Evolutionary conservation across 2,888 invertebrate genomes (phyloP).

Genomic region (Dorcus parallelipipedus): DNA sequence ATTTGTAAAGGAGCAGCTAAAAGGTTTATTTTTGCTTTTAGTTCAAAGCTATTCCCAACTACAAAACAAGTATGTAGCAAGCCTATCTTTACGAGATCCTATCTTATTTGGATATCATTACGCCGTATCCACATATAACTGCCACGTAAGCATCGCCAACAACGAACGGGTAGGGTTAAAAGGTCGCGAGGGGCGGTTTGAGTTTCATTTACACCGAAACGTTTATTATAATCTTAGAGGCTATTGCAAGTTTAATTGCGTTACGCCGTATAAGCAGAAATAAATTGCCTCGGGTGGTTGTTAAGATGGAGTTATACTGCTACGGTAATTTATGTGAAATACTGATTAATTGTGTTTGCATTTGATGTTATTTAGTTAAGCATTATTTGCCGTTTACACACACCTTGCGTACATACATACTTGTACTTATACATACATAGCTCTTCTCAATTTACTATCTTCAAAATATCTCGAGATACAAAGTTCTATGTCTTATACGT

Average conservation of each 20-base stretch:
- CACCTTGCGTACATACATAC: background rate
- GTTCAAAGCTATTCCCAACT: no score
- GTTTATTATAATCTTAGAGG: conserved; percentile 1
- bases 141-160: background rate
- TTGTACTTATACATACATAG: no score
- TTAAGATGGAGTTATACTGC: background rate
- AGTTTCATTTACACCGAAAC: conserved; percentile 1
- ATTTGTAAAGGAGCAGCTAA: no score
- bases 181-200: background rate
- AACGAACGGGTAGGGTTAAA: background rate
- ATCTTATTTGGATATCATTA: background rate
- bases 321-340: background rate
- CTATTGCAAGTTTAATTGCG: conserved; percentile 1
- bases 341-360: background rate
- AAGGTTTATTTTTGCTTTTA: no score
- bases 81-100: background rate
- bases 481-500: no score
- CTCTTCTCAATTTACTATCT: no score
- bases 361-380: background rate
- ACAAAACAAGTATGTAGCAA: background rate
- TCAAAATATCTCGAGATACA: no score
- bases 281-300: background rate
- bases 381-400: background rate
- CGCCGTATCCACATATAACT: background rate
- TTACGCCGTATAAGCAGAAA: background rate